Evolutionary conservation across 2,888 invertebrate species (phyloP), one percentile per base, ranked within the genome.

Genomic region (Kryphioiulus occultus): DNA sequence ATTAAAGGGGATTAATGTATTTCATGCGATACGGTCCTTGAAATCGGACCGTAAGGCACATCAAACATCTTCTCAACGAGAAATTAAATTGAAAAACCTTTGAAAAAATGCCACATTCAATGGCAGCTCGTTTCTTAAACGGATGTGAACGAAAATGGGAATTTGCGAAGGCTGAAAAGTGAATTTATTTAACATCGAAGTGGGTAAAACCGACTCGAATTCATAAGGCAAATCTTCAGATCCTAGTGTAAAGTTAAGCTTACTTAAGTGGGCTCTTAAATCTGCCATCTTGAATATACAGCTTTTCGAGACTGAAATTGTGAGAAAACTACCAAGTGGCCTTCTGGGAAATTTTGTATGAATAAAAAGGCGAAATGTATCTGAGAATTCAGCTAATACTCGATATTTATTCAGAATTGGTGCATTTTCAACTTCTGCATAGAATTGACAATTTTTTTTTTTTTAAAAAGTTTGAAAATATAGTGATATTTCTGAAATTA

Each of bases 111-210:
- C 59, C 17, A n/a, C 17, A 1, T 10, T 59, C 22, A 39, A 39
- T 39, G 39, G 39, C 44, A 44, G 44, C 44, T 44, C 44, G 44
- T 9, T 44, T 4, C n/a, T 22, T 7, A 26, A 26, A 68, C 68
- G 68, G 68, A 68, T 68, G 26, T 26, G 68, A 68, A 68, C 68
- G 1, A 68, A 68, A 68, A n/a, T 68, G 68, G 68, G 68, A 68
- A 26, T 68, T 68, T 68, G 12, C 68, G 68, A 68, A 68, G 68
- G 68, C 26, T 59, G 26, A 68, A 68, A 68, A n/a, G 53, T 53
- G n/a, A 19, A n/a, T 53, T 53, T 53, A n/a, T 53, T 0, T 5
- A n/a, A 53, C 10, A 7, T 47, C 3, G 53, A n/a, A 53, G 53
- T n/a, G 53, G 53, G 53, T 53, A 53, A 53, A 53, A 53, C 53